Evolutionary conservation across 64 coral and sea anemone genomes (phyloP).

Genomic region (Porites australiensis): DNA sequence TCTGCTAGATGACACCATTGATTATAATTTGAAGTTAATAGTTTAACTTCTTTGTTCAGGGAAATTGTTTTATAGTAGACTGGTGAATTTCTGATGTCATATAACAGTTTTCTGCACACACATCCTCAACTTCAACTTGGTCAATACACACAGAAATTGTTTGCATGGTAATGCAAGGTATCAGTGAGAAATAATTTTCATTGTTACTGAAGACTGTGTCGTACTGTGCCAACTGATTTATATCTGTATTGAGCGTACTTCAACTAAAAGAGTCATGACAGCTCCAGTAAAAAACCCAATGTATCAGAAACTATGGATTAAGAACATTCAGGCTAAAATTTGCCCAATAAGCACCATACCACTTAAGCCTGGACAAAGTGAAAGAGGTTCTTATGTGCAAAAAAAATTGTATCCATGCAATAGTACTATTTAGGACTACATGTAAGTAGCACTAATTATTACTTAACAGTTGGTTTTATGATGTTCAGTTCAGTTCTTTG

Average conservation of each 20-base stretch:
- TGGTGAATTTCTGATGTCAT: background rate
- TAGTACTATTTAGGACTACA: slow-evolving; percentile 21
- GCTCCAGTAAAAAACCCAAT: background rate
- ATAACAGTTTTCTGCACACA: too few species aligned
- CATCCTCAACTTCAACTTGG: too few species aligned
- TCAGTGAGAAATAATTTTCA: background rate
- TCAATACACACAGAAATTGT: background rate
- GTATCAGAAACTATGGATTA: background rate
- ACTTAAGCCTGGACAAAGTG: background rate
- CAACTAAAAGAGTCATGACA: slow-evolving; percentile 24
- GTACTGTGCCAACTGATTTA: slow-evolving; percentile 17
- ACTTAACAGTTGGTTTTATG: slow-evolving; percentile 3
- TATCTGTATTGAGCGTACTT: slow-evolving; percentile 8
- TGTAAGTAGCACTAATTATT: slow-evolving; percentile 23
- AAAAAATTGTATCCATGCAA: slow-evolving; percentile 6
- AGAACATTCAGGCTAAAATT: background rate
- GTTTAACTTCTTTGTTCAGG: background rate
- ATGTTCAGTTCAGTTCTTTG: slow-evolving; percentile 22
- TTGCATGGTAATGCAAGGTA: background rate
- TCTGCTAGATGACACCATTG: background rate
- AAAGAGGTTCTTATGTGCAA: background rate
- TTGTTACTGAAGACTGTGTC: slow-evolving; percentile 22
- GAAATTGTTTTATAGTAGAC: background rate
- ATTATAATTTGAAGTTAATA: background rate
- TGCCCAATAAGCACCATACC: slow-evolving; percentile 11